Evolutionary conservation across 2,888 invertebrate species (phyloP).

Genomic region (Oscheius sp.): DNA sequence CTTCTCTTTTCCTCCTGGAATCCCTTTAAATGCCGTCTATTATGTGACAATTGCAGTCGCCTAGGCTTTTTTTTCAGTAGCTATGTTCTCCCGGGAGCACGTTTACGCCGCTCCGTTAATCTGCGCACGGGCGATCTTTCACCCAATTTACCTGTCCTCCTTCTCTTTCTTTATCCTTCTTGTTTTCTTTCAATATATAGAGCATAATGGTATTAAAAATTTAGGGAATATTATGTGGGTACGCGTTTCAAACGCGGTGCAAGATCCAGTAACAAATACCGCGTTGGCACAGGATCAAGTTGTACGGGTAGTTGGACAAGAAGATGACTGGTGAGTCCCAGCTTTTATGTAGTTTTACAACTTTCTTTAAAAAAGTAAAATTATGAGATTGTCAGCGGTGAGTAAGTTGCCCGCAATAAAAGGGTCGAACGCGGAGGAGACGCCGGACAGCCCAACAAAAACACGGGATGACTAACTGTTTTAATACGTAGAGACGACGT

Average conservation of each 20-base stretch:
- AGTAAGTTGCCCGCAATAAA: too few species aligned
- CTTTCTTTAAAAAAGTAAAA: not conserved
- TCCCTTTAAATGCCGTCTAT: too few species aligned
- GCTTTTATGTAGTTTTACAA: not conserved
- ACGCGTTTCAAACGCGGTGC: slow-evolving; percentile 38
- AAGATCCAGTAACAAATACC: slow-evolving; percentile 33
- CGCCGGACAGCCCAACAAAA: too few species aligned
- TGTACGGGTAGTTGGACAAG: slow-evolving; percentile 23
- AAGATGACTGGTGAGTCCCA: slow-evolving; percentile 39
- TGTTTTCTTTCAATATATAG: not conserved
- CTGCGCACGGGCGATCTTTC: not conserved
- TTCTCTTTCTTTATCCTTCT: not conserved
- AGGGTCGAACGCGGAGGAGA: too few species aligned
- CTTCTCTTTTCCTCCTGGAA: too few species aligned
- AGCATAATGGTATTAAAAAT: not conserved
- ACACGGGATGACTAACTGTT: too few species aligned
- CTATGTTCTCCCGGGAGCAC: too few species aligned
- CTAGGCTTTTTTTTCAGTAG: too few species aligned
- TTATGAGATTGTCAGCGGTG: too few species aligned
- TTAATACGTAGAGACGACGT: too few species aligned
- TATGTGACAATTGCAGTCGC: too few species aligned
- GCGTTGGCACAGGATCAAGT: slow-evolving; percentile 42
- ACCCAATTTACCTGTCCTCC: not conserved
- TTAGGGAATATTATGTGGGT: slow-evolving; percentile 30
- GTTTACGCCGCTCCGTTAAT: too few species aligned